phyloP scores from a whole-genome alignment of 2,888 invertebrate species.

The Lapara coniferarum region DNA sequence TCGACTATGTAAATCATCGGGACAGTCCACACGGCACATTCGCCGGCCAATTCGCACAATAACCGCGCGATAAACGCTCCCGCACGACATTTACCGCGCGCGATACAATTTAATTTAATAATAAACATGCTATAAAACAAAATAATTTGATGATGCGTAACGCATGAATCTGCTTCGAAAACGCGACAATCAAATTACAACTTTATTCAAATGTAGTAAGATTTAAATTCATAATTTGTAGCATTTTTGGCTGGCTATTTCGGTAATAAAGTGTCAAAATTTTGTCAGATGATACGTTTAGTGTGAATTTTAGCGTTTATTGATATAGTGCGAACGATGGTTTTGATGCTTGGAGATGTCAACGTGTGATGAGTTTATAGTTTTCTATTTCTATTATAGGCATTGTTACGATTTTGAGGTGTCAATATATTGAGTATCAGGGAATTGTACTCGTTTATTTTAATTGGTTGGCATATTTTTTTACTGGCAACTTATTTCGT shows the following conservation, averaged over 20 bases:
- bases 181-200: neutral
- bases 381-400: too few species aligned
- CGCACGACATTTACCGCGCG: constrained; percentile 8
- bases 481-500: too few species aligned
- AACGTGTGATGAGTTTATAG: too few species aligned
- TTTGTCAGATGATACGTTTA: neutral
- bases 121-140: constrained; percentile 27
- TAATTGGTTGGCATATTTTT: too few species aligned
- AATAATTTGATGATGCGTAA: constrained; percentile 24
- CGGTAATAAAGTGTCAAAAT: neutral
- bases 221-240: neutral
- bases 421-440: too few species aligned
- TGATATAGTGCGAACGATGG: neutral
- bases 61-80: constrained; percentile 19
- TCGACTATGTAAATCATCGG: neutral
- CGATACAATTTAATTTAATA: constrained; percentile 27
- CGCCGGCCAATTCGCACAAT: neutral
- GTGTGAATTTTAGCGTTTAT: neutral
- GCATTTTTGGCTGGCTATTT: constrained; percentile 6
- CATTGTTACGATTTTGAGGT: too few species aligned
- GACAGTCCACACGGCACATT: neutral
- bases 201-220: neutral
- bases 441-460: too few species aligned
- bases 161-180: neutral
- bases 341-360: too few species aligned